Evolutionary conservation across 2,888 invertebrate genomes (phyloP).

Genomic region (Ectemnius continuus): DNA sequence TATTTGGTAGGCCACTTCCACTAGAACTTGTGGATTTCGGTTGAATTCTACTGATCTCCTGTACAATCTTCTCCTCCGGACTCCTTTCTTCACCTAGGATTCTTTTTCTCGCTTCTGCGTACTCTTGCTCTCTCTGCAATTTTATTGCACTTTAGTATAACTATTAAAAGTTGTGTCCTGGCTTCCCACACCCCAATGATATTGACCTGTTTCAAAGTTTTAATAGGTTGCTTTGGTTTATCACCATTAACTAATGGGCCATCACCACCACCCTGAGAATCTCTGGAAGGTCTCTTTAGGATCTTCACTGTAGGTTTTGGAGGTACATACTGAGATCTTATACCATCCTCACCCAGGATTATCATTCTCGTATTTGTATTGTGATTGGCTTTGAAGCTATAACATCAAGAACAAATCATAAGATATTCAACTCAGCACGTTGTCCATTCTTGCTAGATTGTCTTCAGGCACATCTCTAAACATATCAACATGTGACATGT

Average conservation of each 20-base stretch:
- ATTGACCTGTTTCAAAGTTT: constrained; percentile 85
- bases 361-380: constrained; percentile 81
- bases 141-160: neutral
- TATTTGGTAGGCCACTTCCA: constrained; percentile 60
- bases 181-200: neutral
- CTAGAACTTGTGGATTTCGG: constrained; percentile 62
- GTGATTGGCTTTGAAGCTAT: constrained; percentile 62
- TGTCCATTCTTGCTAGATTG: neutral
- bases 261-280: constrained; percentile 78
- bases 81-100: constrained; percentile 93
- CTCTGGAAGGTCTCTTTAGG: constrained; percentile 85
- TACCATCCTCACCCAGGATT: constrained; percentile 88
- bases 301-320: constrained; percentile 92
- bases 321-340: constrained; percentile 88
- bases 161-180: neutral
- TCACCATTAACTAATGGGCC: constrained; percentile 83
- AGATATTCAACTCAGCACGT: neutral
- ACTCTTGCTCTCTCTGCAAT: constrained; percentile 91
- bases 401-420: constrained; percentile 28
- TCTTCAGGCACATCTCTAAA: neutral
- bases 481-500: constrained; percentile 9
- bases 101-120: constrained; percentile 93
- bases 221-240: constrained; percentile 87
- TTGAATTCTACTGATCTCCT: constrained; percentile 76
- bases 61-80: constrained; percentile 82